A percentile compares a stretch with the other conserved stretches of the same genome.
These are phyloP conservation scores for Sarcophaga peregrina DNA, from an alignment of 1,140 invertebrate species.

Conservation along the genomic window DNA sequence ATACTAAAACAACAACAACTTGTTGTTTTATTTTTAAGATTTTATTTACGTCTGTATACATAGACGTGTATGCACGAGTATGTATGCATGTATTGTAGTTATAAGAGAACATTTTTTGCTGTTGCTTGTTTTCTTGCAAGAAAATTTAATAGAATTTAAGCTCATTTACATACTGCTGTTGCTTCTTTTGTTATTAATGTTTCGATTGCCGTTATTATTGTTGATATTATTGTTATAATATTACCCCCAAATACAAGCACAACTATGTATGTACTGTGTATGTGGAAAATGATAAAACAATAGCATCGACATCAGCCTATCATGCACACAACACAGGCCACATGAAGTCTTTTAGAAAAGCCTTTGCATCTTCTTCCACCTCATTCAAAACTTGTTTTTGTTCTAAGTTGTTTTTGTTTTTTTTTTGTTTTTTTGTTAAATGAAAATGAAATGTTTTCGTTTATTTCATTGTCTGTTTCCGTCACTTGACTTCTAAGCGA, in stretches of 20 bases:
- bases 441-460: slow-evolving; percentile 36
- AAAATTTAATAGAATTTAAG: slow-evolving; percentile 22
- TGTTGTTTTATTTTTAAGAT: no score
- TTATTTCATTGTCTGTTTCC: slow-evolving; percentile 47
- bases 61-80: no score
- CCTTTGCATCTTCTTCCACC: no score
- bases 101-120: background rate
- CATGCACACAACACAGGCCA: no score
- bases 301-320: background rate
- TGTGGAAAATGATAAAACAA: background rate
- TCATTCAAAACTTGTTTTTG: background rate
- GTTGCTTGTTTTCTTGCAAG: background rate
- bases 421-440: slow-evolving; percentile 24
- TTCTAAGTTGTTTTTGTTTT: background rate
- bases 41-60: no score
- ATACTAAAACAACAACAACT: background rate
- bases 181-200: no score
- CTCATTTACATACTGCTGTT: background rate
- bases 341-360: no score
- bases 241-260: background rate
- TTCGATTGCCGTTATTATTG: background rate
- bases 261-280: background rate
- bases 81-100: background rate
- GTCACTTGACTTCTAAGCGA: slow-evolving; percentile 35
- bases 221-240: background rate